These are phyloP conservation scores for Calameuta pallipes DNA, from an alignment of 2,888 invertebrate genomes.

Conservation along the genomic window DNA sequence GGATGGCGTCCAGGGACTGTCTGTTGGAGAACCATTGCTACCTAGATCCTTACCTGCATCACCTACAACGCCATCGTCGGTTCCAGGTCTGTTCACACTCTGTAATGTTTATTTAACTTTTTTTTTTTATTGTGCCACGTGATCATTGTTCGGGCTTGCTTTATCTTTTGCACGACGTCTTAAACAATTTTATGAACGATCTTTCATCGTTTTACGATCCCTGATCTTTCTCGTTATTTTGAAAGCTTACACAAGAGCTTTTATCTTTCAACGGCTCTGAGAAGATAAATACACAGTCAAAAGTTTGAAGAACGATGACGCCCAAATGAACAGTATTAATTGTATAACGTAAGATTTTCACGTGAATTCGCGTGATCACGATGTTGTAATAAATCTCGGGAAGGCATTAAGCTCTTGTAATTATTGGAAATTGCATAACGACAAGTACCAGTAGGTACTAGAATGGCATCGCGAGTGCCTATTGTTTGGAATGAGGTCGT, in stretches of 20 bases:
- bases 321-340: not conserved
- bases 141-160: not conserved
- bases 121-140: not conserved
- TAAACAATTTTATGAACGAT: not conserved
- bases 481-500: not conserved
- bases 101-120: not conserved
- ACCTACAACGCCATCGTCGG: conserved; percentile 66
- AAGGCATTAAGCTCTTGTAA: not conserved
- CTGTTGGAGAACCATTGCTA: conserved; percentile 61
- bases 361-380: not conserved
- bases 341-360: not conserved
- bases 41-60: conserved; percentile 77
- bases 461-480: not conserved
- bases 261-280: not conserved
- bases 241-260: not conserved
- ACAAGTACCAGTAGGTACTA: not conserved
- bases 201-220: not conserved
- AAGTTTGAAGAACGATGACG: not conserved
- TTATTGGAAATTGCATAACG: not conserved
- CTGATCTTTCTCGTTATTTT: not conserved
- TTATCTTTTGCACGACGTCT: not conserved
- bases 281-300: not conserved
- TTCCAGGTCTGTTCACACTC: conserved; percentile 37
- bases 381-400: not conserved
- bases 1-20: conserved; percentile 67